phyloP scores from a whole-genome alignment of 2,888 invertebrate species.

The Drosophila macrospina region DNA sequence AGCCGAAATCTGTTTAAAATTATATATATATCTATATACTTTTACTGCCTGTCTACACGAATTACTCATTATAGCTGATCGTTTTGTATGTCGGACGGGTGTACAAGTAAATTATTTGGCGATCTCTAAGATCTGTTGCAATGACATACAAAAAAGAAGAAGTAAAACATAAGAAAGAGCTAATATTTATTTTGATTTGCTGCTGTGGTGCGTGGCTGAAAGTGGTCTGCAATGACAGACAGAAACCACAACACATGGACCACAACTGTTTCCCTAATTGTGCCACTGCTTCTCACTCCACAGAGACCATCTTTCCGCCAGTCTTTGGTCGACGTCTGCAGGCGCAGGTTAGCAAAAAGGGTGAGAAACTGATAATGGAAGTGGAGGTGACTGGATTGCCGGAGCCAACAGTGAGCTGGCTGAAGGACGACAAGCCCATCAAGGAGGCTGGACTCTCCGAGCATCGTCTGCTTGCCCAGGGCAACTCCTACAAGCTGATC shows the following conservation, averaged over 20 bases:
- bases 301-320: slow-evolving; percentile 93
- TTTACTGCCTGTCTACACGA: slow-evolving; percentile 74
- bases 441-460: slow-evolving; percentile 86
- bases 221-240: slow-evolving; percentile 39
- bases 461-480: slow-evolving; percentile 88
- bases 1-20: slow-evolving; percentile 28
- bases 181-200: slow-evolving; percentile 36
- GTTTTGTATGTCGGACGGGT: slow-evolving; percentile 44
- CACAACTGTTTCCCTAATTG: slow-evolving; percentile 13
- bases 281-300: slow-evolving; percentile 7
- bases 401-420: slow-evolving; percentile 90
- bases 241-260: slow-evolving; percentile 39
- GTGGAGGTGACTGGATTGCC: slow-evolving; percentile 93
- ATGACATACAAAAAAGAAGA: slow-evolving; percentile 65
- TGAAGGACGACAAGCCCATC: slow-evolving; percentile 89
- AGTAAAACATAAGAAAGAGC: background rate
- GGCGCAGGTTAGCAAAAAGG: slow-evolving; percentile 90
- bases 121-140: slow-evolving; percentile 61
- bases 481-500: slow-evolving; percentile 89
- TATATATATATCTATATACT: slow-evolving; percentile 34
- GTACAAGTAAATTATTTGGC: slow-evolving; percentile 72
- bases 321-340: slow-evolving; percentile 92
- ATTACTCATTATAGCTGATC: slow-evolving; percentile 76
- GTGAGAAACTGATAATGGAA: slow-evolving; percentile 90
- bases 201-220: slow-evolving; percentile 35